Conservation (phyloP, 2,888 invertebrate genomes). For the Tigriopus californicus region DNA sequence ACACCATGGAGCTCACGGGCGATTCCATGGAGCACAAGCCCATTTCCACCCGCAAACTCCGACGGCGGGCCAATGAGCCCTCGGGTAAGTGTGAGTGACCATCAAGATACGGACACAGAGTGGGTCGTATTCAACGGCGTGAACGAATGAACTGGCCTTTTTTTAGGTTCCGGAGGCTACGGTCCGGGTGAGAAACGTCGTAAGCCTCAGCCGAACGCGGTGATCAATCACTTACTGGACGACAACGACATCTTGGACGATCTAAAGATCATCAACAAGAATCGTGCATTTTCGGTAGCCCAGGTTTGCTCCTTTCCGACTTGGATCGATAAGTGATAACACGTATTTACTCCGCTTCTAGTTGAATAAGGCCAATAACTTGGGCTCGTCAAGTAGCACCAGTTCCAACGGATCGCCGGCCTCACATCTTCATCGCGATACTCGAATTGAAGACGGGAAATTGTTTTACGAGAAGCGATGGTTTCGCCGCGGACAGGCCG, state of each 20-base stretch:
- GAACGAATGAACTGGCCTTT: not conserved
- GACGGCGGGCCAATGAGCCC: conserved; percentile 83
- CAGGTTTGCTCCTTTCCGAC: not conserved
- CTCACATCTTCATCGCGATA: conserved; percentile 34
- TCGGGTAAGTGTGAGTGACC: conserved; percentile 48
- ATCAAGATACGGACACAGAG: not conserved
- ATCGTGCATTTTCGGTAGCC: conserved; percentile 21
- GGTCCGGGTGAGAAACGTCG: conserved; percentile 48
- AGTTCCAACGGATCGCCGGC: not conserved
- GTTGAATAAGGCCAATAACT: not conserved
- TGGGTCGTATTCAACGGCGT: not conserved
- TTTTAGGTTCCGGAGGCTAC: not conserved
- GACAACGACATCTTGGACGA: conserved; percentile 76
- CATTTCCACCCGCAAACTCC: conserved; percentile 77
- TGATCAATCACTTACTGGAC: conserved; percentile 67
- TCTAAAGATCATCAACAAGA: conserved; percentile 49
- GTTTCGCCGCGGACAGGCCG: conserved; percentile 85
- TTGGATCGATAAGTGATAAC: not conserved
- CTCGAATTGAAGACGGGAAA: conserved; percentile 84
- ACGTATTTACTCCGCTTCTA: not conserved
- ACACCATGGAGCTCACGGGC: conserved; percentile 71
- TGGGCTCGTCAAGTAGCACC: not conserved
- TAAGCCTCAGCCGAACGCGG: conserved; percentile 47
- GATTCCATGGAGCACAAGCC: conserved; percentile 79
- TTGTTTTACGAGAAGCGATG: conserved; percentile 77